Percentiles rank a stretch among this genome's conserved stretches.
Evolutionary conservation across 2,797 vertebrate species (phyloP).

Genomic region (Meriones psammophilus): DNA sequence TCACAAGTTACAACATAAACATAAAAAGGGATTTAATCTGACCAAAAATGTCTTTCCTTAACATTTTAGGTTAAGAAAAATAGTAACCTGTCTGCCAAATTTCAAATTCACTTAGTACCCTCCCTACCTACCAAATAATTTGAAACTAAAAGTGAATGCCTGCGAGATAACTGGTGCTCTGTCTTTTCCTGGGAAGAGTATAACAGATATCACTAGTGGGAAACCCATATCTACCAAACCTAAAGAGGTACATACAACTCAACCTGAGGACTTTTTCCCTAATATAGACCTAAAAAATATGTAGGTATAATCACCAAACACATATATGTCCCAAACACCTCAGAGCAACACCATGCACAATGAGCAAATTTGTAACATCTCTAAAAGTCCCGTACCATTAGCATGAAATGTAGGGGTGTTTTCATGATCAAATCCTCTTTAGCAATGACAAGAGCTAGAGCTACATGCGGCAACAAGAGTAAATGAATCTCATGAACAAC

Average conservation of each 20-base stretch:
- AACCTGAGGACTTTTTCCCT: background rate
- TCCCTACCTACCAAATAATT: background rate
- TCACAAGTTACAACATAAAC: background rate
- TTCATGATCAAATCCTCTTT: background rate
- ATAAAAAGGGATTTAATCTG: slow-evolving; percentile 46
- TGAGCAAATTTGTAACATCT: background rate
- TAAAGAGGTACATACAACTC: background rate
- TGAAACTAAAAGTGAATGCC: background rate
- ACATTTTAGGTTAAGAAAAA: slow-evolving; percentile 46
- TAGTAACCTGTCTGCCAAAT: background rate
- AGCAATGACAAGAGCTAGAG: background rate
- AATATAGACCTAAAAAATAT: background rate
- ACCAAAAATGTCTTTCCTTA: slow-evolving; percentile 51
- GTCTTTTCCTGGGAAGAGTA: background rate
- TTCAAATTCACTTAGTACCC: slow-evolving; percentile 40
- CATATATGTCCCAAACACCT: background rate
- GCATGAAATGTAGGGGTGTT: background rate
- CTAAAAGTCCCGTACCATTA: background rate
- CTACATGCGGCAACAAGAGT: background rate
- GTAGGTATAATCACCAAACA: background rate
- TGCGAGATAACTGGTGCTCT: background rate
- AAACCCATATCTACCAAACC: background rate
- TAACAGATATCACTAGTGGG: background rate
- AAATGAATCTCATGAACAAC: background rate
- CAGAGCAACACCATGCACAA: background rate